Base-by-base conservation (phyloP, 2,797 vertebrate species). In the Choloepus didactylus region DNA sequence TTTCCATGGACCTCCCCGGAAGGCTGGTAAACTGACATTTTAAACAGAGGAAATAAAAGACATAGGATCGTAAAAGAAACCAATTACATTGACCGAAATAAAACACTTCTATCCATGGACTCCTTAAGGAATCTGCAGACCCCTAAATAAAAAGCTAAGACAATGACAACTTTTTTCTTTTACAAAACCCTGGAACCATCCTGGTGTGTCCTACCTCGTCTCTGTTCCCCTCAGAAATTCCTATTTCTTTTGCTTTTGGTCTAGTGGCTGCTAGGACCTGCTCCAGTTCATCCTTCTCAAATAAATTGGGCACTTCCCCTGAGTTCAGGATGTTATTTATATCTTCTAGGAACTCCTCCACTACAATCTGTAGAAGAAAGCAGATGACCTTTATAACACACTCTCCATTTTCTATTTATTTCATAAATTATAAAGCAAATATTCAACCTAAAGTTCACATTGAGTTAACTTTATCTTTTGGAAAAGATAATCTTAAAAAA, bases 301-400 rank as follows among this genome's bases (percentile, higher is more conserved):
- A 99, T 31, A 99, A 98, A 96, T 98, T 99, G 76, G 98, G 99
- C 38, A 99, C 99, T 96, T 99, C 98, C 0, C 99, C 99, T 7
- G 99, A 99, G 97, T 98, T 99, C 88, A 99, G 97, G 98, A 99
- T 99, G 96, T 99, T 99, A 97, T 99, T 99, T 92, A 99, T 98
- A 72, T 99, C 98, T 98, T 99, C 99, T 81, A 99, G 97, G 93
- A 99, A 99, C 85, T 98, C 99, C 69, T 99, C 98, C 59, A 98
- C 98, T 64, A 99, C 98, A 94, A 99, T 99, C 99, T 99, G 69
- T 7, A 89, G 54, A 83, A 75, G 87, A 83, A 94, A 92, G 25
- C 59, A 82, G 51, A 93, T 6, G 62, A 79, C 70, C 1, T 18
- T 79, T 64, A 0, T 0, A 66, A 83, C 12, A 81, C 38, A 92